Evolutionary conservation across 2,888 invertebrate genomes (phyloP), one percentile per base, ranked within the genome.

Genomic region (Thyatira batis): DNA sequence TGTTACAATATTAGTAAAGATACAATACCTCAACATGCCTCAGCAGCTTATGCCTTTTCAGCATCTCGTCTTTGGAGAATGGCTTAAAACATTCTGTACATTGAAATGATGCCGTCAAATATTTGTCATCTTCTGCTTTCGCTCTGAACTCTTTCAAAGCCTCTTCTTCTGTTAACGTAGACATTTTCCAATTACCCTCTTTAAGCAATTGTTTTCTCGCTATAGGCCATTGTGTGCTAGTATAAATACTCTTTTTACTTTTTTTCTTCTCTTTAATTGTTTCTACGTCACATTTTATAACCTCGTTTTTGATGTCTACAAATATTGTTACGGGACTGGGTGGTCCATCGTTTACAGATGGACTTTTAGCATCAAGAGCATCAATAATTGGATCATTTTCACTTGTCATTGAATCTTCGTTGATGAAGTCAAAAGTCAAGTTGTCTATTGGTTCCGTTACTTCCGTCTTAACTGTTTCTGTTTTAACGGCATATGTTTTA

Each of bases 61-160:
- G 55, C 72, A 88, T 90, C 25, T 86, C 81, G 39, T 81, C 79
- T 54, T 86, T 88, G 0, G 88, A 87, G 53, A 90, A 91, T 0
- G 86, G 81, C 63, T 84, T 88, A 45, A 82, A 84, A 57, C 91
- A 91, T 45, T 85, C 78, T 0, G 64, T 67, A 62, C 91, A 91
- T 62, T 88, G 87, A 55, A 66, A 85, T 0, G 74, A 63, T 0
- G 87, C 82, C 8, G 74, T 61, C 48, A 77, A 49, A 71, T 87
- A 87, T 55, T 82, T 84, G 1, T 71, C 57, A 60, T 82, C 73
- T 3, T 81, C 72, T 0, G 79, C 75, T 52, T 72, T 81, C 0
- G 67, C 69, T 49, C 73, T 68, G 51, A 89, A 89, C 45, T 76
- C 82, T 51, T 76, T 74, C 5, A 85, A 28, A 0, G 90, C 91